Evolutionary conservation across 1,140 invertebrate species (phyloP), one percentile per base, ranked within the genome.

Genomic region (Bombus difficillimus): DNA sequence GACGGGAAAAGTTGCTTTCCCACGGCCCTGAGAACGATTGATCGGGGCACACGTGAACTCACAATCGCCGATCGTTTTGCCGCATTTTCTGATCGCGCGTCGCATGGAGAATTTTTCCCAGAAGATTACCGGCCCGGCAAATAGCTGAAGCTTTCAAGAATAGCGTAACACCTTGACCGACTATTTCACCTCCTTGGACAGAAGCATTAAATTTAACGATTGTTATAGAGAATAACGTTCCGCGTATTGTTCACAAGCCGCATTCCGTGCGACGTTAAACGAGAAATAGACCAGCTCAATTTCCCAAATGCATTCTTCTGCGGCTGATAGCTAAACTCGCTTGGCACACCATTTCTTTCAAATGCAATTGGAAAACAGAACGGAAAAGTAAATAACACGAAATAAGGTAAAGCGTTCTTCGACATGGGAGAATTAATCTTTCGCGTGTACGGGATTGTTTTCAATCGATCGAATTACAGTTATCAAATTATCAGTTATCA

Each of bases 271-370:
- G 69, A 13, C 43, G 53, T 41, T 28, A 28, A 83, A 59, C 53
- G 73, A 83, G 71, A 77, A 91, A 83, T 69, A 81, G 75, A 75
- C 71, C 47, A n/a, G 83, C 53, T 89, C 84, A 88, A 92, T 92
- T 91, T 90, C 87, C 88, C 89, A 37, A 73, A 78, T 91, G 82
- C 83, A 89, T 91, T 90, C 83, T 87, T 88, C 87, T 73, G 86
- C 80, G 66, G 68, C 43, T 37, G 39, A 59, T 84, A 25, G 37
- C 53, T 80, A 53, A 81, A 72, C 41, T 28, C 22, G 15, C 32
- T 12, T 39, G 34, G 39, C 15, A 1, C 15, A 5, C 12, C 47
- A 15, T 82, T 57, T 13, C 43, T 8, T 18, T 15, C n/a, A 15
- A 39, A 39, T 39, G 43, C 34, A 28, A 13, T 6, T 41, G 39